Base-by-base conservation (phyloP, 2,888 invertebrate genomes). In the Abrostola triplasia region DNA sequence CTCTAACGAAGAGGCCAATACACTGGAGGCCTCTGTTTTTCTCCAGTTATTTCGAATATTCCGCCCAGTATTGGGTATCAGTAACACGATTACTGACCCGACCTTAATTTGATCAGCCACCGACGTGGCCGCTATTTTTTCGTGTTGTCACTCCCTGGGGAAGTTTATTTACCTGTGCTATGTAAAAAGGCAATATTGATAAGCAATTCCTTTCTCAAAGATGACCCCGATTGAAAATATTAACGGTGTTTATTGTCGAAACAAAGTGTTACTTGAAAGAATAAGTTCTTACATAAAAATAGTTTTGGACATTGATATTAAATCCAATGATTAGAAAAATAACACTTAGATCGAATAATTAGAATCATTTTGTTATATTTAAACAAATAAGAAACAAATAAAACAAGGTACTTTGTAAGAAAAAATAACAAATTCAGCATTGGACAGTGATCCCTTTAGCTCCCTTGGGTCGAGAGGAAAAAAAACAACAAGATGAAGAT, bases 31-130 rank as follows among this genome's bases (percentile, higher is more conserved):
- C 84, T 83, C 84, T 91, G 90, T 91, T 92, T 92, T 92, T 88
- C 88, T 89, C 81, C 83, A 85, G 87, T 91, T 92, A 90, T 91
- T 90, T 84, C 84, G 89, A 88, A 90, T 89, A 88, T 88, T 90
- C 86, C 84, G 79, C 82, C 86, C 83, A 85, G 91, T 93, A 91
- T 94, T 93, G 90, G 91, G 87, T 93, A 90, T 93, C 93, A 84
- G 92, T 94, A 94, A 94, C 90, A 85, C 87, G 92, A 94, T 94
- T 94, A 94, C 92, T 94, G 94, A 93, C 93, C 93, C 90, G 87
- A 83, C 88, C 90, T 89, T 94, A 94, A 94, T 93, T 93, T 89
- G 87, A 94, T 94, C 91, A 92, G 85, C 79, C 81, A 83, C 80
- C 84, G 83, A 67, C 80, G 84, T 88, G 86, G 89, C 73, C 89